Evolutionary conservation across 2,797 vertebrate species (phyloP), one percentile per base, ranked within the genome.

Genomic region (Pelochelys cantorii): DNA sequence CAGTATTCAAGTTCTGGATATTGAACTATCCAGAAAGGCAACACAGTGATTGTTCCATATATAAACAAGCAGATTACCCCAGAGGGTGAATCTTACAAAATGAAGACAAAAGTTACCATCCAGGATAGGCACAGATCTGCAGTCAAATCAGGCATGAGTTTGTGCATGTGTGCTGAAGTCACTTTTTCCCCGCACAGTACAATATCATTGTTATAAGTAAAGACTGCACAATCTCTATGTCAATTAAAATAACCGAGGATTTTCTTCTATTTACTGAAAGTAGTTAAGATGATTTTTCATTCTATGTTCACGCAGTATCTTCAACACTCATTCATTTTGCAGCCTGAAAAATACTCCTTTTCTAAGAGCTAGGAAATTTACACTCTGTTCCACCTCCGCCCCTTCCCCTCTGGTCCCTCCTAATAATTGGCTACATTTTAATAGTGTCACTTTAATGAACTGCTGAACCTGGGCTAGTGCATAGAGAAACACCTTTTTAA

Each of bases 1-100:
- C 10, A 83, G 1, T 74, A 82, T 83, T 90, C 29, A 48, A 18
- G 20, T 42, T 71, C 31, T 82, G 89, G 94, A 57, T 93, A 79
- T 57, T 81, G 79, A 83, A 10, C n/a, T 85, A 55, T 86, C 37
- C 9, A 4, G 77, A 79, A 91, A 22, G 11, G 48, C 57, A 89
- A 31, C 25, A 27, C 55, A 0, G 0, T 55, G 54, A 59, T 22
- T 53, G n/a, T 17, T 84, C 52, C 25, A 6, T 91, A 3, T 11
- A 20, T 81, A 95, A 55, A 18, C 42, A 59, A 57, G 18, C 52
- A 85, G 81, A 89, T 42, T 54, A 0, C 78, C 20, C 20, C 79
- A 37, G 15, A 17, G 31, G 5, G 65, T 8, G 11, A 34, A 7
- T 81, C 9, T 68, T 56, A 59, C 27, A 12, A 25, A 77, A 77